Conservation (phyloP, 1,140 invertebrate genomes). For the Samia ricini region DNA sequence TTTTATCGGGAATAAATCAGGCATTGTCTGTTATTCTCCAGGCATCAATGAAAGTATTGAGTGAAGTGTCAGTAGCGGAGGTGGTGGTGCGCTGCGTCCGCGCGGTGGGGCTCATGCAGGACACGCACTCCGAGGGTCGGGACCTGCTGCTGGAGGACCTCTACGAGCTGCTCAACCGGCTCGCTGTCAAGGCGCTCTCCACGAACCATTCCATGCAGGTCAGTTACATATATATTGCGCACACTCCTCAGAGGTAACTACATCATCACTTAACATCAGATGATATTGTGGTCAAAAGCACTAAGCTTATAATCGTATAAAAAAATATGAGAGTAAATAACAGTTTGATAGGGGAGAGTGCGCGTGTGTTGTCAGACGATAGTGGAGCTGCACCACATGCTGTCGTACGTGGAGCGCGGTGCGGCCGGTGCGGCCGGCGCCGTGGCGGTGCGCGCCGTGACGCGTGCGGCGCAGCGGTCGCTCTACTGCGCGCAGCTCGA, state of each 20-base stretch:
- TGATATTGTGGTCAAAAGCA: no score
- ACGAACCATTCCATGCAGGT: constrained; percentile 57
- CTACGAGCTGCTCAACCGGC: constrained; percentile 45
- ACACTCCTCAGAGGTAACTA: no score
- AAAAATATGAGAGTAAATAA: no score
- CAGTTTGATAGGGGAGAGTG: no score
- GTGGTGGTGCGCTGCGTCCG: constrained; percentile 51
- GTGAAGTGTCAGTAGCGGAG: constrained; percentile 66
- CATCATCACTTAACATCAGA: no score
- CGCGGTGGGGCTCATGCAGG: constrained; percentile 31
- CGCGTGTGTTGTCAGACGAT: constrained; percentile 32
- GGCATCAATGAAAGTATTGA: constrained; percentile 62
- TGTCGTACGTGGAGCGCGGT: constrained; percentile 47
- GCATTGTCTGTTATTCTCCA: no score
- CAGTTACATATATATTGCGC: background rate
- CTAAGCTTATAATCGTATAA: no score
- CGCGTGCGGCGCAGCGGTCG: constrained; percentile 41
- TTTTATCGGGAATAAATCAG: no score
- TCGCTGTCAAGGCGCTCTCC: constrained; percentile 50
- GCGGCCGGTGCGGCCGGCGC: constrained; percentile 15
- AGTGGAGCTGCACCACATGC: constrained; percentile 62
- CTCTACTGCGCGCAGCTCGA: constrained; percentile 79
- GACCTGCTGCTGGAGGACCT: constrained; percentile 53
- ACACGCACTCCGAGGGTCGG: constrained; percentile 41
- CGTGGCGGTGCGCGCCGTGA: constrained; percentile 13